Evolutionary conservation across 2,888 invertebrate genomes (phyloP).

Genomic region (Autographa gamma): DNA sequence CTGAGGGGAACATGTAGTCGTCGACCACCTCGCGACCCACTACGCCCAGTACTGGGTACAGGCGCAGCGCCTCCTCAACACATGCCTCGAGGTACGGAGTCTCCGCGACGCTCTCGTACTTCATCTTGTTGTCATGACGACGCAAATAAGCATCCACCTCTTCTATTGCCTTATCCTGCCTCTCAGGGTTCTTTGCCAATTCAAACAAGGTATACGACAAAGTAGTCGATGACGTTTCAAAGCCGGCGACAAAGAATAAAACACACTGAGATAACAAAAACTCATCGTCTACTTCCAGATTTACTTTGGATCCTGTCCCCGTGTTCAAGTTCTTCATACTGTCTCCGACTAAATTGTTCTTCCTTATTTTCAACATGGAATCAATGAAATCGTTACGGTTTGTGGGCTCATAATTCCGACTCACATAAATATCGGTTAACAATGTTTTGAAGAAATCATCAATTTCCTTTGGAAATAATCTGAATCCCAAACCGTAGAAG

Average conservation of each 20-base stretch:
- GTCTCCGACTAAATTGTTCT: conserved; percentile 66
- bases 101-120: conserved; percentile 67
- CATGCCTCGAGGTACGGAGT: conserved; percentile 70
- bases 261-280: conserved; percentile 87
- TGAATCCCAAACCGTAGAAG: conserved; percentile 71
- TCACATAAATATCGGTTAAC: conserved; percentile 63
- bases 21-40: conserved; percentile 73
- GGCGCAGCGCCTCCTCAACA: conserved; percentile 69
- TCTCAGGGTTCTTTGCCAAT: conserved; percentile 67
- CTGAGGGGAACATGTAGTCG: conserved; percentile 72
- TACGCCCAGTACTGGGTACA: conserved; percentile 73
- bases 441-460: conserved; percentile 66
- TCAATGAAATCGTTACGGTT: conserved; percentile 74
- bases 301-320: conserved; percentile 57
- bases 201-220: conserved; percentile 67
- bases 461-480: conserved; percentile 60
- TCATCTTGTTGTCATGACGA: conserved; percentile 61
- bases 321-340: conserved; percentile 64
- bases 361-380: conserved; percentile 66
- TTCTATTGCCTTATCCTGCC: conserved; percentile 60
- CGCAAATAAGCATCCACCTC: conserved; percentile 69
- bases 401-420: conserved; percentile 63
- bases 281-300: conserved; percentile 74
- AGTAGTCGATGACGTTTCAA: conserved; percentile 72
- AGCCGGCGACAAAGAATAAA: conserved; percentile 81